These are phyloP conservation scores for Apodemus agrarius DNA, from an alignment of 2,797 vertebrate genomes.

Conservation along the genomic window DNA sequence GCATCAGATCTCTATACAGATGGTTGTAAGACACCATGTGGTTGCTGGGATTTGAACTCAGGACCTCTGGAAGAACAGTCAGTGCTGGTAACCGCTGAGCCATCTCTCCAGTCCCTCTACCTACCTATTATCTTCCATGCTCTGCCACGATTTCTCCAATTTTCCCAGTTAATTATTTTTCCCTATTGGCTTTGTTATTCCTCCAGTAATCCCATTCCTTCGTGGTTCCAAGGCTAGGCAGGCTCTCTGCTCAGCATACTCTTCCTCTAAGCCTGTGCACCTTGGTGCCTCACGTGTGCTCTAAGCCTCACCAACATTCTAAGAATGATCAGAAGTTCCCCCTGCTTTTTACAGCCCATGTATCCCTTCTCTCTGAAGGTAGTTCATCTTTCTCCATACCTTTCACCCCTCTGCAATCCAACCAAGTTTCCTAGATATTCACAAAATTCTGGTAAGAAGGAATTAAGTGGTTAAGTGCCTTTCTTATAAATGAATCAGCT, in stretches of 20 bases:
- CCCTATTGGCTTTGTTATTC: slow-evolving; percentile 1
- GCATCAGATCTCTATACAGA: too few species aligned
- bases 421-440: slow-evolving; percentile 47
- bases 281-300: slow-evolving; percentile 61
- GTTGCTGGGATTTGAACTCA: too few species aligned
- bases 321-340: slow-evolving; percentile 45
- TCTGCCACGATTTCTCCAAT: background rate
- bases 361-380: slow-evolving; percentile 2
- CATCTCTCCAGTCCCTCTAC: too few species aligned
- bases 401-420: background rate
- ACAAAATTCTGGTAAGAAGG: slow-evolving; percentile 37
- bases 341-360: background rate
- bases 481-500: slow-evolving; percentile 52
- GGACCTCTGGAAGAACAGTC: too few species aligned
- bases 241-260: background rate
- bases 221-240: slow-evolving; percentile 18
- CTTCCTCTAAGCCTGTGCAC: slow-evolving; percentile 45
- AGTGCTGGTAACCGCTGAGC: too few species aligned
- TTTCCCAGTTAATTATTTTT: background rate
- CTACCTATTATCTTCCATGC: background rate
- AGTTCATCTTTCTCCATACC: slow-evolving; percentile 33
- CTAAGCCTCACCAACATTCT: slow-evolving; percentile 1
- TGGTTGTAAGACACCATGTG: too few species aligned
- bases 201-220: slow-evolving; percentile 28
- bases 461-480: slow-evolving; percentile 61